Base-by-base conservation (phyloP, 2,888 invertebrate species). In the Xylocampa areola region DNA sequence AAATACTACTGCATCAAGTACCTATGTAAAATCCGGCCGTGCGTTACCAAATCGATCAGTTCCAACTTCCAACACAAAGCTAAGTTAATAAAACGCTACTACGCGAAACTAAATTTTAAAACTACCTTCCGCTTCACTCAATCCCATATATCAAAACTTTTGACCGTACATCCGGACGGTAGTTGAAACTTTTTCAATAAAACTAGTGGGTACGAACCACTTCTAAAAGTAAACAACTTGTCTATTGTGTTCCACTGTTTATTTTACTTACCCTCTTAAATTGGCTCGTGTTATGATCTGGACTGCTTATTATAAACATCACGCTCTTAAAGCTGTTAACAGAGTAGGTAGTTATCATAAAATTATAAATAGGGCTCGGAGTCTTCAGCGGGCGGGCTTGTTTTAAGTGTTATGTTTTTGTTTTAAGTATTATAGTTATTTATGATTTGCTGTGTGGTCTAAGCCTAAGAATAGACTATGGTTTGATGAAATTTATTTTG, bases 121-220 rank as follows among this genome's bases (percentile, higher is more conserved):
- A 17, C 16, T 29, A 13, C 25, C 16, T 4, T 25, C 5, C 13
- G 0, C 23, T 3, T 5, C 2, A 8, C 51, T 43, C 51, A 27
- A 50, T 37, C 33, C 41, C 27, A 21, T 21, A 63, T 35, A 30
- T 47, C 65, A 41, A 54, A 73, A 63, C 58, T 55, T 36, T 30
- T n/a, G n/a, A 27, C 27, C 21, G 32, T 36, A 32, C 49, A 29
- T 62, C 30, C 49, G 37, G 47, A 19, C 39, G 21, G 25, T 16
- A 11, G 35, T 47, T 37, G 25, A 45, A 68, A 73, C 59, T 59
- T 75, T 64, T 75, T 44, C 59, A 75, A 73, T 73, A 67, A 63
- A 66, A 73, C 39, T 55, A 51, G 35, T 30, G 29, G 59, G 33
- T 19, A 68, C 37, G 40, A 61, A 27, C 45, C 16, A 44, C 43